Base-by-base conservation (phyloP, 1,140 invertebrate species). In the Bombus haemorrhoidalis region DNA sequence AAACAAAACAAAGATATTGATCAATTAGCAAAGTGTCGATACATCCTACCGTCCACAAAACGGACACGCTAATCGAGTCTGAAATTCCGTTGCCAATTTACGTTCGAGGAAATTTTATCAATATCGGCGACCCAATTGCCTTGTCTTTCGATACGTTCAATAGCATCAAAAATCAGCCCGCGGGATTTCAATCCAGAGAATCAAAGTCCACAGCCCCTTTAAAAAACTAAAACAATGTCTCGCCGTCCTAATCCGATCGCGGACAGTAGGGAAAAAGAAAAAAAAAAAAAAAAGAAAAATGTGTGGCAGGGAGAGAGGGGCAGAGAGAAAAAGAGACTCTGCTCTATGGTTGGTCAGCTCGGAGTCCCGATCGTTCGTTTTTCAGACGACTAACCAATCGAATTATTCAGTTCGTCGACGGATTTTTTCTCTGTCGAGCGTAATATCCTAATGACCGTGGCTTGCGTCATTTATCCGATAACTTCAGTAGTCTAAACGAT, bases 351-450 rank as follows among this genome's bases (percentile, higher is more conserved):
- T 12, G 53, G 39, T 28, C 15, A 25, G 15, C 6, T 59, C 28
- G 18, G 28, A 62, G 12, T 59, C 1, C 13, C 53, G 75, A 77
- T 41, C 75, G 75, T 68, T 68, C 77, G 77, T 68, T 79, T 79
- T 79, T 69, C 77, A n/a, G 41, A 37, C 41, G 77, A 79, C 62
- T 79, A n/a, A 68, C 64, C 77, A 47, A 68, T 68, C 32, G 62
- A 79, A 68, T 47, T 47, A 68, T 79, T 32, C 77, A 47, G 39
- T 43, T 68, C 41, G 77, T 34, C 62, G 64, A 53, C 64, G 41
- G 64, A 79, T 69, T 79, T 68, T 41, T 68, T 47, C 32, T 25
- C 77, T 25, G 41, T 8, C 53, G 32, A 68, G 64, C 77, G 77
- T 47, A 37, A 79, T 79, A 79, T 79, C 64, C 41, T 68, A 79